These are phyloP conservation scores for Ageneiosus marmoratus DNA, from an alignment of 2,113 vertebrate species.

Conservation along the genomic window DNA sequence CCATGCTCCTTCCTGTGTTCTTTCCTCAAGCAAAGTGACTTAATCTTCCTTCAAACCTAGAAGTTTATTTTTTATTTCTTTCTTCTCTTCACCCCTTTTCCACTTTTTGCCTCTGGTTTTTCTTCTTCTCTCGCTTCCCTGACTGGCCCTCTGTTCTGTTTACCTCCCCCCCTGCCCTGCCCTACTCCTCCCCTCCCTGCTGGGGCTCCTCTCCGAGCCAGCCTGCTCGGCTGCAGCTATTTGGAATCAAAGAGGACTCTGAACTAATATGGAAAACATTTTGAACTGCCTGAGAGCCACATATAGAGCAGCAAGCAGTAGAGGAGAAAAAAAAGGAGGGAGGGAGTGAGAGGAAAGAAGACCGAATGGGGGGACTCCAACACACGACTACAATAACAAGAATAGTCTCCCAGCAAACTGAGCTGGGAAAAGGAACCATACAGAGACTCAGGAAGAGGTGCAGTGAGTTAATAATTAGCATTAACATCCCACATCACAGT, in stretches of 20 bases:
- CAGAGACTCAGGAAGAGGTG: slow-evolving; percentile 4
- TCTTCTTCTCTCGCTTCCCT: slow-evolving; percentile 36
- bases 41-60: slow-evolving; percentile 38
- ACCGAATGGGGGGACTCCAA: slow-evolving; percentile 78
- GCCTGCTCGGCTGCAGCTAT: slow-evolving; percentile 68
- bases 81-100: slow-evolving; percentile 12
- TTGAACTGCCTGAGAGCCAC: slow-evolving; percentile 81
- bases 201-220: slow-evolving; percentile 62
- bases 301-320: slow-evolving; percentile 75
- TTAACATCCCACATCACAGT: slow-evolving; percentile 22
- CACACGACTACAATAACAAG: slow-evolving; percentile 73
- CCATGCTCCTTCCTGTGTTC: slow-evolving; percentile 55
- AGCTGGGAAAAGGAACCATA: slow-evolving; percentile 40
- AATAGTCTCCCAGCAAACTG: slow-evolving; percentile 32
- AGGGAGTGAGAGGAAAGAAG: slow-evolving; percentile 59
- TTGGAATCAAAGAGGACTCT: slow-evolving; percentile 80
- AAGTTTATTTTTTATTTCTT: not conserved
- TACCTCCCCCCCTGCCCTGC: slow-evolving; percentile 55
- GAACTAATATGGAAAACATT: slow-evolving; percentile 99
- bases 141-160: slow-evolving; percentile 41
- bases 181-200: slow-evolving; percentile 50
- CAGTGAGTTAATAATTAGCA: slow-evolving; percentile 11
- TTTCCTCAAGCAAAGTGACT: not conserved
- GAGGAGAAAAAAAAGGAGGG: slow-evolving; percentile 58
- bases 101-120: slow-evolving; percentile 13